A percentile compares a stretch with the other conserved stretches of the same genome.
phyloP scores from a whole-genome alignment of 1,140 invertebrate genomes.

The honey bee (Apis mellifera) region Amel_HAv3.1 CM009944.2:10634001-10634500 shows the following conservation, averaged over 20 bases:
- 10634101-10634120: not conserved
- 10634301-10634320: not conserved
- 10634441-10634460: not conserved
- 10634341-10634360: not conserved
- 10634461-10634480: constrained; percentile 1
- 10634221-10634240: not conserved
- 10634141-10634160: too few species aligned
- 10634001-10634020: constrained; percentile 68
- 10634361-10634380: constrained; percentile 2
- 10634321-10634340: constrained; percentile 12
- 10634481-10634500: not conserved
- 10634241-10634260: not conserved
- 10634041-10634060: constrained; percentile 66
- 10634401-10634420: not conserved
- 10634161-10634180: not conserved
- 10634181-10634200: not conserved
- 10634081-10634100: not conserved
- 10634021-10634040: constrained; percentile 82
- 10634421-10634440: not conserved
- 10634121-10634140: not conserved
- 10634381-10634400: not conserved
- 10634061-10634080: constrained; percentile 30
- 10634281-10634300: not conserved
- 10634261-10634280: not conserved
- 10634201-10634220: not conserved